These are phyloP conservation scores for Elaphurus davidianus DNA, from an alignment of 2,113 vertebrate genomes.

Conservation along the genomic window DNA sequence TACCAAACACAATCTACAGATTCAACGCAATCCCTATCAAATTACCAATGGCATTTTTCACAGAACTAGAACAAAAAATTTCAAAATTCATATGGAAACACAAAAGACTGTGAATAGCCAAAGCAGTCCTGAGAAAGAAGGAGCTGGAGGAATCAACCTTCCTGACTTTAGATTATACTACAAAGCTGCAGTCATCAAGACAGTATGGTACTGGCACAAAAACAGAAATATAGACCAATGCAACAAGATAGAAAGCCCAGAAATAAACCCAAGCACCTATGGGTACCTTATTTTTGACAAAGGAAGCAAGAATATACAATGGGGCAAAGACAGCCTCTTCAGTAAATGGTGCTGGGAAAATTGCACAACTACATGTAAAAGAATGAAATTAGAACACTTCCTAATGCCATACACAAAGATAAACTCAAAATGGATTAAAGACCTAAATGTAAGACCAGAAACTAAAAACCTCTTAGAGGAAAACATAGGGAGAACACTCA, in stretches of 20 bases:
- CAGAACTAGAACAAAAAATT: background rate
- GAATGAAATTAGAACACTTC: background rate
- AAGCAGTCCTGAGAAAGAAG: background rate
- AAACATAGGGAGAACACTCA: background rate
- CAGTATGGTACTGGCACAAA: background rate
- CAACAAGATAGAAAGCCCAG: background rate
- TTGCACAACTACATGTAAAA: background rate
- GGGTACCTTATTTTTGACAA: background rate
- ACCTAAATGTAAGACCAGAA: background rate
- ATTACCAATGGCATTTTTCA: background rate
- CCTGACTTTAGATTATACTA: background rate
- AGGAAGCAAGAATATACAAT: background rate
- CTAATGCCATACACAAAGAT: background rate
- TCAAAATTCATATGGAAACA: background rate
- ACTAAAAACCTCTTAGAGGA: background rate
- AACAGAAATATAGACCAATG: background rate
- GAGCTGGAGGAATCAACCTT: background rate
- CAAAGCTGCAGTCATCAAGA: background rate
- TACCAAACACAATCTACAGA: background rate
- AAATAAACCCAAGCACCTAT: background rate
- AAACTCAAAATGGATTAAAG: background rate
- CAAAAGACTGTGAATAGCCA: background rate
- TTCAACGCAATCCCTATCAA: background rate
- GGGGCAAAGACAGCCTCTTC: background rate
- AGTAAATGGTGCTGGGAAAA: background rate